Base-by-base conservation (phyloP, 2,888 invertebrate genomes). In the Trichacis sp. region DNA sequence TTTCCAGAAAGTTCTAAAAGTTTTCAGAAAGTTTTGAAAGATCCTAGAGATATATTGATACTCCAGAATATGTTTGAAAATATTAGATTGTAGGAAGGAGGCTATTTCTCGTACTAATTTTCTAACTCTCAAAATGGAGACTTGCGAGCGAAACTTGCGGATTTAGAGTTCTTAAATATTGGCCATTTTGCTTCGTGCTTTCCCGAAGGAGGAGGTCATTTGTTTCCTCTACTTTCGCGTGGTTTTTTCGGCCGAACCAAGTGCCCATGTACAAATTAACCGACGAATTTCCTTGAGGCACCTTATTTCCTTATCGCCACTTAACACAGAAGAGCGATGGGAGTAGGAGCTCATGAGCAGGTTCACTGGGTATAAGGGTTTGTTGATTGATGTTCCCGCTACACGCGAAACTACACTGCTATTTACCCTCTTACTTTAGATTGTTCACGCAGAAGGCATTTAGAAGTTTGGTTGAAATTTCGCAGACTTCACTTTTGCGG, bases 311-410 rank as follows among this genome's bases (percentile, higher is more conserved):
- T 79, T 79, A 79, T 79, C 77, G 70, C 75, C 73, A 75, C 75
- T 79, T 79, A 76, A 76, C 62, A 64, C 60, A 57, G 61, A 76
- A 79, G 79, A 79, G 69, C 72, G 78, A 80, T 80, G 75, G 74
- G 71, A 68, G 76, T 70, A 67, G 67, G 74, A 74, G 73, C 75
- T 75, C 77, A 76, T 76, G 75, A 76, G 72, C 68, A 65, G 72
- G 67, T 68, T 70, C 64, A 68, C 55, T 65, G 64, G 24, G 61
- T 61, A 70, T 73, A 75, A 77, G 72, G 74, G 73, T 67, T 45
- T 54, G 66, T 72, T 81, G 80, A 82, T 81, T 78, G 78, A 82
- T 82, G 78, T 73, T 70, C 62, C 49, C 69, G 63, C 65, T 68
- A 71, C 81, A 82, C 80, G 81, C 81, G 50, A 81, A 74, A 72